Evolutionary conservation across 2,113 vertebrate species (phyloP).

Genomic region (Scolopax mira): DNA sequence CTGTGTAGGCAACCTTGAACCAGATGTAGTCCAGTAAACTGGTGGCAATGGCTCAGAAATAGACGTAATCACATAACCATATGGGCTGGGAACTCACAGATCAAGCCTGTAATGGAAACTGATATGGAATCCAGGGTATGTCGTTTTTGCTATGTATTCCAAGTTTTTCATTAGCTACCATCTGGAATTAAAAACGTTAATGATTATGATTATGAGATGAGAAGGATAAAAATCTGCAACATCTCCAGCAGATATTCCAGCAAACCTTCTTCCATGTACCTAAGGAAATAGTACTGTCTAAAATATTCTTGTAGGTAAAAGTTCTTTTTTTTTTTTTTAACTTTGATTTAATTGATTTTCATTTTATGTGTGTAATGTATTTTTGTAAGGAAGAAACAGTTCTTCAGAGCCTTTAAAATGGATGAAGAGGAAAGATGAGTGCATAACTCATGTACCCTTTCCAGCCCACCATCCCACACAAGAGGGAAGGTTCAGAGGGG

Average conservation of each 20-base stretch:
- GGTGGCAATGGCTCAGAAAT: neutral
- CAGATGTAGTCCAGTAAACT: neutral
- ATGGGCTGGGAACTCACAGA: neutral
- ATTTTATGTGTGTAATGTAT: neutral
- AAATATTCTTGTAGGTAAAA: neutral
- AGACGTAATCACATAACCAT: neutral
- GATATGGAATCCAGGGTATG: neutral
- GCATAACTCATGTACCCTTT: neutral
- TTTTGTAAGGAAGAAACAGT: neutral
- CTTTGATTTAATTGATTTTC: neutral
- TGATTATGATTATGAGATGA: neutral
- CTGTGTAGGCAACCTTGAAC: neutral
- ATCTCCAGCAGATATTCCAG: neutral
- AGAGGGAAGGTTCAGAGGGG: neutral
- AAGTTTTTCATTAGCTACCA: neutral
- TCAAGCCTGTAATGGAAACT: neutral
- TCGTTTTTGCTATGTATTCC: neutral
- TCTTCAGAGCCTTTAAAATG: neutral
- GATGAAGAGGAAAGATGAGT: neutral
- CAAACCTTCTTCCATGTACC: neutral
- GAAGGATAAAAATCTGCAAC: neutral
- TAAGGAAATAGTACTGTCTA: neutral
- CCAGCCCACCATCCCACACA: neutral
- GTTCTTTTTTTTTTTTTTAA: neutral
- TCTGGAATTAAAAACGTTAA: neutral